These are phyloP conservation scores for Bothrops jararaca DNA, from an alignment of 2,113 vertebrate species.

Conservation along the genomic window DNA sequence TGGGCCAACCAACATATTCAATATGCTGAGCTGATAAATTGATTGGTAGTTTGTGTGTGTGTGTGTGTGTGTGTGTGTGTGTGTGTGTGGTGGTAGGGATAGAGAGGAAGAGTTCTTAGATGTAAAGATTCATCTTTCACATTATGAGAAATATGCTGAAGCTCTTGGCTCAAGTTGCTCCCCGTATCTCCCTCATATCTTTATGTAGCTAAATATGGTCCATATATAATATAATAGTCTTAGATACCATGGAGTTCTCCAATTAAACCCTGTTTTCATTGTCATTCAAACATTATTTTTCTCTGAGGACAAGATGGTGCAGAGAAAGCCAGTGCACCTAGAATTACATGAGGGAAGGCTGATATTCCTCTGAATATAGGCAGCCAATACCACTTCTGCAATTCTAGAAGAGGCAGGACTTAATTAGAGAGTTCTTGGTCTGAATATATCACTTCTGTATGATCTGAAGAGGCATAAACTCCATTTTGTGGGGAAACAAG, in stretches of 20 bases:
- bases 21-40: not conserved
- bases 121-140: not conserved
- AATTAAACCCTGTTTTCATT: not conserved
- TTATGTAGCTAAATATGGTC: not conserved
- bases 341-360: not conserved
- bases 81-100: not conserved
- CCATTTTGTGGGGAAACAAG: not conserved
- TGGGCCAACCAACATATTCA: not conserved
- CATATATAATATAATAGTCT: not conserved
- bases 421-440: not conserved
- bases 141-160: not conserved
- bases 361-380: not conserved
- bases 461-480: not conserved
- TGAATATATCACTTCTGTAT: not conserved
- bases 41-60: not conserved
- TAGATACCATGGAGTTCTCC: not conserved
- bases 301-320: not conserved
- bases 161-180: not conserved
- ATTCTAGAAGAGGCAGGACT: not conserved
- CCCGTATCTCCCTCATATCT: not conserved
- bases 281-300: not conserved
- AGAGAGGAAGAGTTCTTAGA: not conserved
- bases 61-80: not conserved
- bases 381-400: not conserved
- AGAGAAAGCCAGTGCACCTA: not conserved